phyloP scores from a whole-genome alignment of 2,888 invertebrate genomes.

The Amblyteles armatorius region DNA sequence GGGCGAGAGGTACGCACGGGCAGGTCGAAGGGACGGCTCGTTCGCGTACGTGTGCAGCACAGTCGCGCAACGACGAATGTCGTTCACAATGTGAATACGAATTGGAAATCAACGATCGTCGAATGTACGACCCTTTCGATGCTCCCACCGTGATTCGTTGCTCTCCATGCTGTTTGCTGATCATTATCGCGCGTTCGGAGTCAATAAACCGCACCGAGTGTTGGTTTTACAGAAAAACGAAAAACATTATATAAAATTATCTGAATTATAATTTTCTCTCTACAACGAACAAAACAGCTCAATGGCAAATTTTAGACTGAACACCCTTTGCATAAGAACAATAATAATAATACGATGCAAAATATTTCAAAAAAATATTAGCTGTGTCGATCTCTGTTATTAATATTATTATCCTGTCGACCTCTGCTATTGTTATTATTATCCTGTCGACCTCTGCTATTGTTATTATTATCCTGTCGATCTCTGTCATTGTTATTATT shows the following conservation, averaged over 20 bases:
- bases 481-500: too few species aligned
- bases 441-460: too few species aligned
- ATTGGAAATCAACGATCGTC: conserved; percentile 59
- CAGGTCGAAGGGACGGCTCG: neutral
- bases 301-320: neutral
- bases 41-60: neutral
- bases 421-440: neutral
- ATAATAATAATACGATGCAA: neutral
- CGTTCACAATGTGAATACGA: conserved; percentile 57
- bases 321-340: neutral
- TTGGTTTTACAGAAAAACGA: neutral
- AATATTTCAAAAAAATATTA: too few species aligned
- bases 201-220: conserved; percentile 3
- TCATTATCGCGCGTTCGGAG: neutral
- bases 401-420: too few species aligned
- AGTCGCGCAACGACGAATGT: conserved; percentile 26
- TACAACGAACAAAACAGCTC: neutral
- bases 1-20: neutral
- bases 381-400: too few species aligned
- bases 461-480: too few species aligned
- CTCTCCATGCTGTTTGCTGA: neutral
- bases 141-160: conserved; percentile 3
- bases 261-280: neutral
- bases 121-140: conserved; percentile 41
- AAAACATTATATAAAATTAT: neutral